These are phyloP conservation scores for Trichopoda pennipes DNA, from an alignment of 2,888 invertebrate species.

Conservation along the genomic window DNA sequence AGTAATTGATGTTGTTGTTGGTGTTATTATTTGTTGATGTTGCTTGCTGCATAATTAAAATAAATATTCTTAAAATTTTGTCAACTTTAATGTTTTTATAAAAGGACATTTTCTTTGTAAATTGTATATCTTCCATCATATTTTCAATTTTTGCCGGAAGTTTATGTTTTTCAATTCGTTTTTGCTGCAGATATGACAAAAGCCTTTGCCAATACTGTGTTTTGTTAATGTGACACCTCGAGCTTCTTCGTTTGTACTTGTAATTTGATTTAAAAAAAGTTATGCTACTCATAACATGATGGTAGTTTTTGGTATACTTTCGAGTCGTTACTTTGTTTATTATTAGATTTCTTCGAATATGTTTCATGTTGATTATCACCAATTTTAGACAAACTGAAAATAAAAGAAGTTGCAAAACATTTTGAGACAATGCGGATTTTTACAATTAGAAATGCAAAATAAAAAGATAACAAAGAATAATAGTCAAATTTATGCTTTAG, in stretches of 20 bases:
- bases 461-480: no score
- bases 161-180: slow-evolving; percentile 15
- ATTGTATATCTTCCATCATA: slow-evolving; percentile 26
- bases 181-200: background rate
- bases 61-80: slow-evolving; percentile 55
- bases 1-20: slow-evolving; percentile 64
- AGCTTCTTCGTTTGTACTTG: slow-evolving; percentile 80
- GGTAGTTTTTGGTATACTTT: slow-evolving; percentile 51
- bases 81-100: slow-evolving; percentile 38
- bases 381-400: background rate
- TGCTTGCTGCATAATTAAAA: slow-evolving; percentile 68
- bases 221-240: background rate
- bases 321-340: slow-evolving; percentile 38
- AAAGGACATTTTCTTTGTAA: slow-evolving; percentile 32
- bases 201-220: background rate
- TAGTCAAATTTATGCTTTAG: no score
- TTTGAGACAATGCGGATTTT: no score
- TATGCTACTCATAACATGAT: slow-evolving; percentile 64
- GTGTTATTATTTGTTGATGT: slow-evolving; percentile 70
- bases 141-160: slow-evolving; percentile 41
- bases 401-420: background rate
- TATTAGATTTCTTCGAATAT: slow-evolving; percentile 9
- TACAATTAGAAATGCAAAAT: no score
- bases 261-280: slow-evolving; percentile 80
- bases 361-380: slow-evolving; percentile 21